Percentiles rank a stretch among this genome's conserved stretches.
These are phyloP conservation scores for Catharus fuscescens DNA, from an alignment of 2,113 vertebrate species.

Conservation along the genomic window DNA sequence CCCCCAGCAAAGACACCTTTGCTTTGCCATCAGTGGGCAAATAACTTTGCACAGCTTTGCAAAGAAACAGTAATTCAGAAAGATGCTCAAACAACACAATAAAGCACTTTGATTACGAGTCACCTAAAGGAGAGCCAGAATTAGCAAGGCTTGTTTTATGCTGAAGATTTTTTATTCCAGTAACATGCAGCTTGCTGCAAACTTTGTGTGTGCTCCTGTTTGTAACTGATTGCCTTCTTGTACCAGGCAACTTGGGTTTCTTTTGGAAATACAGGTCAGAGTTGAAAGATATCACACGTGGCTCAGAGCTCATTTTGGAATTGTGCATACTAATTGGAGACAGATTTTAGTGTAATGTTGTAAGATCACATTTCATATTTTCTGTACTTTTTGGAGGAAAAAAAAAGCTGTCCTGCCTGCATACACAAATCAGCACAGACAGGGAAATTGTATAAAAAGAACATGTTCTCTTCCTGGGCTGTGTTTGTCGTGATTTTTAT, in stretches of 20 bases:
- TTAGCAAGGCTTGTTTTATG: not conserved
- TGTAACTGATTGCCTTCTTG: not conserved
- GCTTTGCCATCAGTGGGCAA: not conserved
- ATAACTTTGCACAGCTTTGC: not conserved
- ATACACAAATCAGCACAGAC: constrained; percentile 13
- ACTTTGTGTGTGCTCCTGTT: not conserved
- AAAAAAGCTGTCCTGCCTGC: constrained; percentile 14
- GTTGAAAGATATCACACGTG: not conserved
- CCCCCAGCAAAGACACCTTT: not conserved
- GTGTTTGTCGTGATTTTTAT: constrained; percentile 21
- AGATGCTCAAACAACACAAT: not conserved
- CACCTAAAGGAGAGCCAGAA: not conserved
- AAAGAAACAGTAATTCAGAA: not conserved
- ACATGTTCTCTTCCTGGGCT: constrained; percentile 25
- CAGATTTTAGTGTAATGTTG: constrained; percentile 2
- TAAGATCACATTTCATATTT: constrained; percentile 14
- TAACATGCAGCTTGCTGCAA: not conserved
- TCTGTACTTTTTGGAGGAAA: constrained; percentile 13
- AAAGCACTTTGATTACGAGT: not conserved
- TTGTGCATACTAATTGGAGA: not conserved
- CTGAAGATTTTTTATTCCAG: not conserved
- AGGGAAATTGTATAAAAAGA: constrained; percentile 45
- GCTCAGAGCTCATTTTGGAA: constrained; percentile 8
- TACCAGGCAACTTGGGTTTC: not conserved
- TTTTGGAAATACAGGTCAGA: constrained; percentile 22